These are phyloP conservation scores for Procambarus clarkii DNA, from an alignment of 1,140 invertebrate genomes.

Conservation along the genomic window DNA sequence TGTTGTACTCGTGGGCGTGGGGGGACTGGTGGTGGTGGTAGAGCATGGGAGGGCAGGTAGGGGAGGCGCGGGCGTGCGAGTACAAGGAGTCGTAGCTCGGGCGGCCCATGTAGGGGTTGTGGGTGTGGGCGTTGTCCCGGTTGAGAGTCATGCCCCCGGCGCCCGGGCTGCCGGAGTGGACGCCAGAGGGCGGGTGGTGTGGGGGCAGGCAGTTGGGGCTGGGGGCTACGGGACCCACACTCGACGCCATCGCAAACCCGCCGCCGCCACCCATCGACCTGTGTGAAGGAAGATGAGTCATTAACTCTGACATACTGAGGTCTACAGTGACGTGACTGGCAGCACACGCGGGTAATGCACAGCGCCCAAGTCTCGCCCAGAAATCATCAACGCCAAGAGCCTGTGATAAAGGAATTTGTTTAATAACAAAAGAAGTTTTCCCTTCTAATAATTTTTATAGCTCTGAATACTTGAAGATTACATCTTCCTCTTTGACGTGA, in stretches of 20 bases:
- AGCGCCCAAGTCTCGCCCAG: no score
- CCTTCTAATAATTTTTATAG: no score
- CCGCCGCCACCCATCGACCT: conserved; percentile 47
- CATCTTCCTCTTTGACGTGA: no score
- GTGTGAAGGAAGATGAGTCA: neutral
- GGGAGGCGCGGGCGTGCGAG: conserved; percentile 63
- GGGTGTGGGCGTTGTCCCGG: conserved; percentile 51
- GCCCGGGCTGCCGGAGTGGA: neutral
- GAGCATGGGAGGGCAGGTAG: conserved; percentile 63
- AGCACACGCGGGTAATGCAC: no score
- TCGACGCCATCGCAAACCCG: conserved; percentile 48
- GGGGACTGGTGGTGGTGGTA: conserved; percentile 62
- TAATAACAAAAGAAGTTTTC: no score
- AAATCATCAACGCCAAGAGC: no score
- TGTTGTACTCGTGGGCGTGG: conserved; percentile 64
- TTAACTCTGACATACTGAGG: no score
- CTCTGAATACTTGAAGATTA: no score
- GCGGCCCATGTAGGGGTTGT: conserved; percentile 67
- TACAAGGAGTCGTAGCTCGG: conserved; percentile 63
- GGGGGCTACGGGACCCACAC: conserved; percentile 40
- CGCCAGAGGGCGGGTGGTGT: conserved; percentile 22
- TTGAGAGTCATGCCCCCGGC: conserved; percentile 8
- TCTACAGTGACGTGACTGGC: no score
- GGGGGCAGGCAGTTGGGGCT: conserved; percentile 51
- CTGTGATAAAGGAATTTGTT: no score